Evolutionary conservation across 2,797 vertebrate species (phyloP), one percentile per base, ranked within the genome.

Genomic region (Nannoperca obscura): DNA sequence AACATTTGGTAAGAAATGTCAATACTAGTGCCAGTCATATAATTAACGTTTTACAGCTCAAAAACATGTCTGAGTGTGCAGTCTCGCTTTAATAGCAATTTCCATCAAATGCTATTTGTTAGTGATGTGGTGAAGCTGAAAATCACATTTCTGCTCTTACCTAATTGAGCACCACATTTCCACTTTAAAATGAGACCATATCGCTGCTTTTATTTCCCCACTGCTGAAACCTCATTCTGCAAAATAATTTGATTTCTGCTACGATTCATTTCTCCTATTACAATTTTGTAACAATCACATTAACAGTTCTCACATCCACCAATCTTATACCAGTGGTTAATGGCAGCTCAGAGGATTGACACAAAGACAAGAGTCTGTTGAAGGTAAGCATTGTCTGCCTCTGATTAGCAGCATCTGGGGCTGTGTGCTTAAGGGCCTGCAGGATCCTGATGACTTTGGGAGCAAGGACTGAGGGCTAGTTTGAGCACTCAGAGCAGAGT

Each of bases 401-500:
- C 30, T 58, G 55, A 58, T 55, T 54, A 69, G 42, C 58, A 59
- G 44, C 5, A 1, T 66, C 67, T 50, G 27, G 15, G 58, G 46
- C 60, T 40, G 40, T 24, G 61, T 27, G 40, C 30, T 40, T 14
- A 15, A 63, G 47, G 20, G 32, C 8, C 58, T 36, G 40, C 24
- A 54, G 42, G 17, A n/a, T 38, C 62, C 34, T 8, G 5, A 15
- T 36, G 49, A 68, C 68, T 70, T 17, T 57, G 44, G 36, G 53
- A 76, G 50, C 44, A 20, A 55, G 20, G 66, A 46, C 7, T 46
- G 20, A 66, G 40, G 61, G 50, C 30, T 47, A 19, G 55, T 58
- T 57, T 62, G 61, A 69, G 52, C 7, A 52, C 65, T 70, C 42
- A 40, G 40, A 46, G 15, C 42, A 34, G 46, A 66, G 49, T 63